Percentiles rank a stretch among this genome's conserved stretches.
Evolutionary conservation across 2,113 vertebrate genomes (phyloP).

Genomic region (Mugil cephalus): DNA sequence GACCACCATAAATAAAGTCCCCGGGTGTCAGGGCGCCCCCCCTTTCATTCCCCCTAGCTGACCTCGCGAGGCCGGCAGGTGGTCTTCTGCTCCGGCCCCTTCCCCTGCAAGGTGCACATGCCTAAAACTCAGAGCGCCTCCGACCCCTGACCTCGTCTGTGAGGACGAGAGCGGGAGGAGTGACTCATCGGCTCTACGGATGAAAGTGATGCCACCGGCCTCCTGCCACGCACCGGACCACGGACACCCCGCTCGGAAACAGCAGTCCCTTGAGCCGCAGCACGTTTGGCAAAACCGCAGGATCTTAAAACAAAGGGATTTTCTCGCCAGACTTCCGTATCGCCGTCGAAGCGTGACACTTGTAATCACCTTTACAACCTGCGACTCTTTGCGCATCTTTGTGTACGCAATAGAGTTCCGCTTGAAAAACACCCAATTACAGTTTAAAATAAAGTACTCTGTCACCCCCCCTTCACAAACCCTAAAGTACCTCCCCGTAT

Average conservation of each 20-base stretch:
- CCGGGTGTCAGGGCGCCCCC: slow-evolving; percentile 35
- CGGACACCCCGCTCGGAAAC: background rate
- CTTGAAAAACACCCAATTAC: slow-evolving; percentile 27
- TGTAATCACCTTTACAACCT: slow-evolving; percentile 33
- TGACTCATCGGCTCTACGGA: slow-evolving; percentile 69
- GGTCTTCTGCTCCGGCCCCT: slow-evolving; percentile 1
- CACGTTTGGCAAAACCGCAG: slow-evolving; percentile 4
- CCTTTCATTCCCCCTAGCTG: slow-evolving; percentile 45
- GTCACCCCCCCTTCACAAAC: background rate
- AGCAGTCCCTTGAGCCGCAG: background rate
- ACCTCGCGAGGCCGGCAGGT: slow-evolving; percentile 15
- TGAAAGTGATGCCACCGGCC: slow-evolving; percentile 56
- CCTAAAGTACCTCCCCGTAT: background rate
- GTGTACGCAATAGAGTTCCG: slow-evolving; percentile 13
- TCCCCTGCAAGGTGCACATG: background rate
- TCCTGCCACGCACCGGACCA: slow-evolving; percentile 14
- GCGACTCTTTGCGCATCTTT: slow-evolving; percentile 18
- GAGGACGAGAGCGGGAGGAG: slow-evolving; percentile 39
- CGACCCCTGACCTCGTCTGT: slow-evolving; percentile 60
- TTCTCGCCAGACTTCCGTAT: slow-evolving; percentile 30
- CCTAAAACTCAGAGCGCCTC: slow-evolving; percentile 28
- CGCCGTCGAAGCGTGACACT: slow-evolving; percentile 16
- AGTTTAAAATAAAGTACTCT: slow-evolving; percentile 17
- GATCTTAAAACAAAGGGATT: slow-evolving; percentile 24
- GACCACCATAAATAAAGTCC: slow-evolving; percentile 71